These are phyloP conservation scores for Latheticus oryzae DNA, from an alignment of 2,888 invertebrate species.

Conservation along the genomic window DNA sequence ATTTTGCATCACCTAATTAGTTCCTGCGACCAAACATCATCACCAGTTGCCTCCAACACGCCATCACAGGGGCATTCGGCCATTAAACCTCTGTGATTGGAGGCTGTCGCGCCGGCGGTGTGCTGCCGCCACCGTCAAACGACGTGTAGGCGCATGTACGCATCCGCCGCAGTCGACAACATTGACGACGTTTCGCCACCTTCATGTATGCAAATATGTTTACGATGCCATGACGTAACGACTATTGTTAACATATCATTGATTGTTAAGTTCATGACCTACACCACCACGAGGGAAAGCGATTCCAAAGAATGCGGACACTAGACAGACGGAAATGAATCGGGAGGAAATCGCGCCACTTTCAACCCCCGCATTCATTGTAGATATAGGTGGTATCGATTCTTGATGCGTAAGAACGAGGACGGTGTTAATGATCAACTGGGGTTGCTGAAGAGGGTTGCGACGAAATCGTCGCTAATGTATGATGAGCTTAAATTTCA, in stretches of 20 bases:
- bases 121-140: slow-evolving; percentile 42
- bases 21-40: slow-evolving; percentile 44
- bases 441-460: not conserved
- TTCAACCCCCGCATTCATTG: slow-evolving; percentile 5
- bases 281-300: slow-evolving; percentile 65
- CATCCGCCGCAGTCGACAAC: slow-evolving; percentile 27
- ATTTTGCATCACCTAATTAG: no score
- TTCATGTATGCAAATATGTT: slow-evolving; percentile 64
- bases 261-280: slow-evolving; percentile 66
- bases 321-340: slow-evolving; percentile 48
- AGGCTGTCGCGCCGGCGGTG: slow-evolving; percentile 55
- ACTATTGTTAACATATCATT: slow-evolving; percentile 66
- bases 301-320: slow-evolving; percentile 52
- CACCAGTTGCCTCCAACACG: slow-evolving; percentile 52
- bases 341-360: slow-evolving; percentile 37
- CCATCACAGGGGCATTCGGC: slow-evolving; percentile 56
- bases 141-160: slow-evolving; percentile 37
- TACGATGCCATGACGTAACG: slow-evolving; percentile 64
- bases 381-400: slow-evolving; percentile 26
- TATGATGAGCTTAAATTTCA: no score
- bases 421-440: slow-evolving; percentile 16
- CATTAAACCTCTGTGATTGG: slow-evolving; percentile 61
- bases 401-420: not conserved
- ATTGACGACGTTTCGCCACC: slow-evolving; percentile 39
- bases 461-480: no score